Evolutionary conservation across 1,140 invertebrate species (phyloP).

Genomic region (Bombus affinis): DNA sequence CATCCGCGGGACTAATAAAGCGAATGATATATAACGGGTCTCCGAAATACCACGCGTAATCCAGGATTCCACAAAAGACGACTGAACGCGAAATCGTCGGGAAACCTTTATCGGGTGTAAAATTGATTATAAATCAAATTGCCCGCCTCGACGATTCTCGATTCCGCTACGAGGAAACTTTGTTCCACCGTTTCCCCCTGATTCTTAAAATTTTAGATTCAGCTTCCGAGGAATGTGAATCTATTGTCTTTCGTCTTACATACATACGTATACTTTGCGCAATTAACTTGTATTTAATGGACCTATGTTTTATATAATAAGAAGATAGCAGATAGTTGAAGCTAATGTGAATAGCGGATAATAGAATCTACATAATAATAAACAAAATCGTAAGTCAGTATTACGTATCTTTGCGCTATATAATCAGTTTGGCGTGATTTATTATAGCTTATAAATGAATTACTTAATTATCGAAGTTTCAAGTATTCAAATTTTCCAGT

Average conservation of each 20-base stretch:
- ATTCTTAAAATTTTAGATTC: neutral
- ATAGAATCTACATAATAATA: neutral
- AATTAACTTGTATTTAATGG: neutral
- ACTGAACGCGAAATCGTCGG: slow-evolving; percentile 25
- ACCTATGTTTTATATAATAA: neutral
- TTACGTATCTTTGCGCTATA: neutral
- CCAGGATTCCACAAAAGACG: slow-evolving; percentile 17
- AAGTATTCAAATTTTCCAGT: neutral
- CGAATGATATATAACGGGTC: slow-evolving; percentile 45
- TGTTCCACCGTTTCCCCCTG: rapidly evolving
- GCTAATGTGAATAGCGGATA: neutral
- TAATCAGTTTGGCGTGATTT: neutral
- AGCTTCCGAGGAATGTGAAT: neutral
- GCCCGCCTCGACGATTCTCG: neutral
- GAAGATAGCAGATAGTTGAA: neutral
- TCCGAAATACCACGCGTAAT: slow-evolving; percentile 31
- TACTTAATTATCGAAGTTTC: too few species aligned
- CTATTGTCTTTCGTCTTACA: too few species aligned
- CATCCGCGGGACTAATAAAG: slow-evolving; percentile 50
- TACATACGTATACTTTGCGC: neutral
- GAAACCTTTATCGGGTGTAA: slow-evolving; percentile 46
- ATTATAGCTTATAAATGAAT: too few species aligned
- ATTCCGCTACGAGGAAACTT: neutral
- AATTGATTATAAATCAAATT: slow-evolving; percentile 38
- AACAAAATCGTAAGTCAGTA: too few species aligned